Percentiles rank a stretch among this genome's conserved stretches.
Conservation (phyloP, 1,140 invertebrate genomes). For the Calliopsis andreniformis region DNA sequence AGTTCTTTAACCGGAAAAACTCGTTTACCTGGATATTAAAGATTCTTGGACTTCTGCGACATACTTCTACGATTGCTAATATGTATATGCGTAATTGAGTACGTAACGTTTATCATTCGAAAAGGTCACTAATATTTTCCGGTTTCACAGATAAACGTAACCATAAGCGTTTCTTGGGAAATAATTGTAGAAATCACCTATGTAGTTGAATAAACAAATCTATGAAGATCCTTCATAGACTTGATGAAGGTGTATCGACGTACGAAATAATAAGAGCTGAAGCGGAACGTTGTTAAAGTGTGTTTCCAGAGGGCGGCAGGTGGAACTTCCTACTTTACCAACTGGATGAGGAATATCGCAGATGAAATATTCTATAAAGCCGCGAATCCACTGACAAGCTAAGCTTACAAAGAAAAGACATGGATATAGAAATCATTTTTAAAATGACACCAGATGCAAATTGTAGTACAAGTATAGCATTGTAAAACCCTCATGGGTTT, state of each 20-base stretch:
- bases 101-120: background rate
- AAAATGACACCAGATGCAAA: too few species aligned
- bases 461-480: too few species aligned
- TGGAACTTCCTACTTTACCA: constrained; percentile 61
- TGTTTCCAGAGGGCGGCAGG: constrained; percentile 60
- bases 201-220: constrained; percentile 16
- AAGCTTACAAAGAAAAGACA: too few species aligned
- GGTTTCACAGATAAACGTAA: background rate
- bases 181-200: background rate
- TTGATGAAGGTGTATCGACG: constrained; percentile 30
- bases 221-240: background rate
- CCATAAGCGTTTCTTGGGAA: constrained; percentile 4
- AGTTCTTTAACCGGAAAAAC: constrained; percentile 10
- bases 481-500: too few species aligned
- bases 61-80: background rate
- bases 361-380: too few species aligned
- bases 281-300: constrained; percentile 6
- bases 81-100: background rate
- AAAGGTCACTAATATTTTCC: background rate
- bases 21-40: background rate
- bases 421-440: too few species aligned
- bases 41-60: background rate
- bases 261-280: constrained; percentile 14
- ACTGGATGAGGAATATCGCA: constrained; percentile 16
- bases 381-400: too few species aligned